Evolutionary conservation across 2,113 vertebrate species (phyloP).

Genomic region (Himantopus leucocephalus): DNA sequence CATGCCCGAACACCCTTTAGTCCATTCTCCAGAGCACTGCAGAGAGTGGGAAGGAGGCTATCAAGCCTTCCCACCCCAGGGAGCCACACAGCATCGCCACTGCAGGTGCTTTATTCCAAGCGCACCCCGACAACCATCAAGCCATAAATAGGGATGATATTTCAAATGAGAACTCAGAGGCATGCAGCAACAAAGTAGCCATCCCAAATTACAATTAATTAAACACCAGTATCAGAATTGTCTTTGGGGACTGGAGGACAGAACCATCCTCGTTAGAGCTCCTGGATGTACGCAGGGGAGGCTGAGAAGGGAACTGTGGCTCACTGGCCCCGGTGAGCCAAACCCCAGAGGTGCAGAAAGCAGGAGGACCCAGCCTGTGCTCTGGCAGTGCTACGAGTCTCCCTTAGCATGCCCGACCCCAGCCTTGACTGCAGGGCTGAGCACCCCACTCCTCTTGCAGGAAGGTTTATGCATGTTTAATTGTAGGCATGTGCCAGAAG

Average conservation of each 20-base stretch:
- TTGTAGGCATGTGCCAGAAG: neutral
- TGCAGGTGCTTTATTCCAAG: neutral
- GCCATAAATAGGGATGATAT: neutral
- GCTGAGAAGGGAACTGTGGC: neutral
- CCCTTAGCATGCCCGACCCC: fast-evolving
- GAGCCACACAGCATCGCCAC: neutral
- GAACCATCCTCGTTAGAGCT: neutral
- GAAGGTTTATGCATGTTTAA: neutral
- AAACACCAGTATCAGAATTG: neutral
- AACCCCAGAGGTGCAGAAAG: neutral
- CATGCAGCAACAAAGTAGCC: neutral
- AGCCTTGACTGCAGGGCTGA: neutral
- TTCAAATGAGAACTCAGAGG: neutral
- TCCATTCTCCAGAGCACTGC: neutral
- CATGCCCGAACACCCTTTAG: neutral
- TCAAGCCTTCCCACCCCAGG: neutral
- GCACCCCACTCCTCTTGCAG: neutral
- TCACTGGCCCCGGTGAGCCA: neutral
- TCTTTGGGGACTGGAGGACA: neutral
- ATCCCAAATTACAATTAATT: neutral
- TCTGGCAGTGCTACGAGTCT: fast-evolving
- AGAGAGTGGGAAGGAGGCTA: neutral
- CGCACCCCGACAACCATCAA: neutral
- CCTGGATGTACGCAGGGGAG: fast-evolving
- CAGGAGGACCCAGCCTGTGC: neutral